Evolutionary conservation across 2,797 vertebrate genomes (phyloP).

Genomic region (Pitangus sulphuratus): DNA sequence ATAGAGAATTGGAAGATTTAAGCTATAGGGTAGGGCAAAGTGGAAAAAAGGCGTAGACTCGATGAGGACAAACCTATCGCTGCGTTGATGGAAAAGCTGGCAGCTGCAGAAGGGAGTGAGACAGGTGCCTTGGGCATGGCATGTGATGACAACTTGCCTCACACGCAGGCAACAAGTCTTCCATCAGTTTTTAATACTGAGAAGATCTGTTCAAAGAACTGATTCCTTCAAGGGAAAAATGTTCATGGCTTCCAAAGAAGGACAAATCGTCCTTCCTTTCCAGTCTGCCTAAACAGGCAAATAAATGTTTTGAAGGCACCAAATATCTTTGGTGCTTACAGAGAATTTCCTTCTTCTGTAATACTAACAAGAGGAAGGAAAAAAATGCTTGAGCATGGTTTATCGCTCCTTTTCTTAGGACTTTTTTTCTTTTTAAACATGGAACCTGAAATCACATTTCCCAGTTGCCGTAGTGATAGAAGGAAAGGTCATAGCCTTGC

Average conservation of each 20-base stretch:
- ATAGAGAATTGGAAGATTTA: neutral
- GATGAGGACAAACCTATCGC: neutral
- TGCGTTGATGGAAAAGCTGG: neutral
- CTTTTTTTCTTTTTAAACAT: neutral
- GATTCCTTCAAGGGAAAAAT: neutral
- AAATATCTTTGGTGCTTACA: neutral
- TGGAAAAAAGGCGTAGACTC: neutral
- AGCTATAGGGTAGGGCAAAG: neutral
- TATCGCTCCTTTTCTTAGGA: neutral
- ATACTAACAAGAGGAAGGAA: neutral
- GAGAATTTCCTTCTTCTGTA: neutral
- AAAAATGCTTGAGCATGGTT: neutral
- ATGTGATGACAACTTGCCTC: neutral
- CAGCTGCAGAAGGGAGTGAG: neutral
- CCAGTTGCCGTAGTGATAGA: neutral
- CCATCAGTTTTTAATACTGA: neutral
- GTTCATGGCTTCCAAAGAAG: neutral
- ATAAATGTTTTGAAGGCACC: neutral
- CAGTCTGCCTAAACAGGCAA: neutral
- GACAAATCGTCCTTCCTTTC: neutral
- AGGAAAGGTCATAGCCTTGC: constrained; percentile 32
- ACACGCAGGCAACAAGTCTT: neutral
- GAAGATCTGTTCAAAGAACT: neutral
- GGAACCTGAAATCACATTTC: neutral
- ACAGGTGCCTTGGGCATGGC: rapidly evolving